phyloP scores from a whole-genome alignment of 1,140 invertebrate genomes.

The Pachyrhynchus sulphureomaculatus region DNA sequence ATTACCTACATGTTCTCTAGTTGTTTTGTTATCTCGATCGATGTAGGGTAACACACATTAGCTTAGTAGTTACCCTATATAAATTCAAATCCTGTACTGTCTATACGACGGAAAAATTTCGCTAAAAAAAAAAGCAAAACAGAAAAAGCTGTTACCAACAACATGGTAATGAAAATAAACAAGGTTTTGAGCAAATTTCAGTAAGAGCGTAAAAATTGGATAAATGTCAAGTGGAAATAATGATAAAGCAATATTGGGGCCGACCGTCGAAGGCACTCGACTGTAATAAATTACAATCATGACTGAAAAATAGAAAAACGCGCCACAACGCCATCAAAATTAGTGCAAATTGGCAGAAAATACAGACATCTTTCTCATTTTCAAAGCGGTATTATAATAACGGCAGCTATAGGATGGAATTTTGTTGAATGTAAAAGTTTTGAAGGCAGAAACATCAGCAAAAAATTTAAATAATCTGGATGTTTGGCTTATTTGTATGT shows the following conservation, averaged over 20 bases:
- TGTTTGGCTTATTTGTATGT: too few relatives aligned
- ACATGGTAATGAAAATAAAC: not conserved
- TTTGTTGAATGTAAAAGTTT: too few relatives aligned
- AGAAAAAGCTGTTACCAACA: not conserved
- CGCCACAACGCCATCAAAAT: conserved; percentile 49
- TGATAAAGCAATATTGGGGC: conserved; percentile 45
- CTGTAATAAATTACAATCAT: conserved; percentile 50
- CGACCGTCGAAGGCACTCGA: conserved; percentile 40
- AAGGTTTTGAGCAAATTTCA: conserved; percentile 28
- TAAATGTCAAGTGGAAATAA: conserved; percentile 50
- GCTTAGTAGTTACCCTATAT: too few relatives aligned
- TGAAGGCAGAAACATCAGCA: too few relatives aligned
- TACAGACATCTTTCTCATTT: conserved; percentile 42
- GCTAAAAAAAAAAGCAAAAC: conserved; percentile 2
- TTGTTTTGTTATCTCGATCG: too few relatives aligned
- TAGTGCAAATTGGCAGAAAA: conserved; percentile 51
- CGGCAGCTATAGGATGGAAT: too few relatives aligned
- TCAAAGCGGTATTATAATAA: conserved; percentile 28
- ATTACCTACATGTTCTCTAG: too few relatives aligned
- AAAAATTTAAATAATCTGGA: too few relatives aligned
- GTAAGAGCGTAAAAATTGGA: conserved; percentile 36
- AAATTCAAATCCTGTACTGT: too few relatives aligned
- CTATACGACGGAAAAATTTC: too few relatives aligned
- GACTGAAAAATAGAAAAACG: conserved; percentile 49
- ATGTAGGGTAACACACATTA: too few relatives aligned